Base-by-base conservation (phyloP, 2,888 invertebrate species). In the Rhingia campestris region DNA sequence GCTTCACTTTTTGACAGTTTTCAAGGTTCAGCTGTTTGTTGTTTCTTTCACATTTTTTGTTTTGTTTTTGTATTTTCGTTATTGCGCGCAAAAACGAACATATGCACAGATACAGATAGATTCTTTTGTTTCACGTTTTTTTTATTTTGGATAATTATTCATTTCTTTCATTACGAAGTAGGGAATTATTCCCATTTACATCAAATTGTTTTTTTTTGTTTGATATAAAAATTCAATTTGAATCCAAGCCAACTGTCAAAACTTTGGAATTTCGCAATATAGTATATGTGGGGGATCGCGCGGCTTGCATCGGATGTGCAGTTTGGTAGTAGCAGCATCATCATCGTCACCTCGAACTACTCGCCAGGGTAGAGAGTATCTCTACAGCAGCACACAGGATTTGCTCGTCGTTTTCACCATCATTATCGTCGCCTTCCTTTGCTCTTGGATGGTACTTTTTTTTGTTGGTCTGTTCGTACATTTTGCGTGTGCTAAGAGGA, bases 1-100 rank as follows among this genome's bases (percentile, higher is more conserved):
- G 81, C 85, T 63, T 85, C 74, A 81, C 66, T 64, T 81, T 85
- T 85, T 85, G 85, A 85, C 85, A 85, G 85, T 85, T 85, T 85
- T 85, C 85, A 85, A 85, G 85, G 85, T 85, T 85, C 85, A 85
- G 85, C 72, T 85, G 81, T 80, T 85, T 75, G 84, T 74, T 79
- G 64, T 58, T 73, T 81, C 59, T 79, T 58, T 80, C 64, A 43
- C 53, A n/a, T 63, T 49, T 53, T 54, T 63, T 76, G 54, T 58
- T 43, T n/a, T 43, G 22, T 2, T 22, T 2, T 22, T 22, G 22
- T 22, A 22, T 22, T 22, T 22, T 22, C 22, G 22, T 22, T 22
- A 51, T 43, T 39, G 35, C 49, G 35, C 39, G 39, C 47, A 22
- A 9, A 45, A 43, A 32, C 41, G 61, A 61, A 37, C 51, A 14